These are phyloP conservation scores for Gadopsis bispinosus DNA, from an alignment of 2,797 vertebrate species.

Conservation along the genomic window DNA sequence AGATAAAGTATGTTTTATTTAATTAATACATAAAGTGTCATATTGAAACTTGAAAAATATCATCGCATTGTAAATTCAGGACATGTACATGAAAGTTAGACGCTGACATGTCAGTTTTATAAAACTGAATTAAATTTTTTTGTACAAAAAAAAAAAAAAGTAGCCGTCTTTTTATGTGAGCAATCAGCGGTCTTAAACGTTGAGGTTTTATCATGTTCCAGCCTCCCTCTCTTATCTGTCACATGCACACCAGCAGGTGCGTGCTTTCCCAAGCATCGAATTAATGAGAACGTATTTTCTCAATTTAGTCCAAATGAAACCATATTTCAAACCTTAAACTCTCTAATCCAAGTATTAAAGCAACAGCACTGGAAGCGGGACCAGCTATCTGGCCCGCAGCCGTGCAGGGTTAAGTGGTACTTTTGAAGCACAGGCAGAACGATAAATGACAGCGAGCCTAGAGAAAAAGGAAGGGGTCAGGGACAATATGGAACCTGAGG, in stretches of 20 bases:
- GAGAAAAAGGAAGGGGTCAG: conserved; percentile 47
- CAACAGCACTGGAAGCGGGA: conserved; percentile 16
- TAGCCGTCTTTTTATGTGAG: background rate
- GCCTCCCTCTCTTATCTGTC: conserved; percentile 2
- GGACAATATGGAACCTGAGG: conserved; percentile 56
- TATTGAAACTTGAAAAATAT: background rate
- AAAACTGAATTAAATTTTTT: background rate
- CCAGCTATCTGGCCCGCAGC: conserved; percentile 53
- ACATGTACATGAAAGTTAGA: background rate
- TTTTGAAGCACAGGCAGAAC: conserved; percentile 48
- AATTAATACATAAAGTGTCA: background rate
- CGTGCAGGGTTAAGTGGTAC: conserved; percentile 58
- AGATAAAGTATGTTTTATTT: too few relatives aligned
- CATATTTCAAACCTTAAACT: conserved; percentile 66
- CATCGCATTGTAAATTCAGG: background rate
- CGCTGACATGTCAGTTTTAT: background rate
- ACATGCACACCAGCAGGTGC: background rate
- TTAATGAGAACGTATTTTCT: conserved; percentile 64
- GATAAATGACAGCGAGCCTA: conserved; percentile 50
- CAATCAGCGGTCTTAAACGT: background rate
- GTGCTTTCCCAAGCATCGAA: conserved; percentile 4
- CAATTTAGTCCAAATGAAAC: conserved; percentile 63
- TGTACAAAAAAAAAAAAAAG: background rate
- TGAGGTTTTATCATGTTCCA: conserved; percentile 11
- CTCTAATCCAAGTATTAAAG: conserved; percentile 50